Conservation (phyloP, 2,113 vertebrate genomes). For the Sorex araneus region DNA sequence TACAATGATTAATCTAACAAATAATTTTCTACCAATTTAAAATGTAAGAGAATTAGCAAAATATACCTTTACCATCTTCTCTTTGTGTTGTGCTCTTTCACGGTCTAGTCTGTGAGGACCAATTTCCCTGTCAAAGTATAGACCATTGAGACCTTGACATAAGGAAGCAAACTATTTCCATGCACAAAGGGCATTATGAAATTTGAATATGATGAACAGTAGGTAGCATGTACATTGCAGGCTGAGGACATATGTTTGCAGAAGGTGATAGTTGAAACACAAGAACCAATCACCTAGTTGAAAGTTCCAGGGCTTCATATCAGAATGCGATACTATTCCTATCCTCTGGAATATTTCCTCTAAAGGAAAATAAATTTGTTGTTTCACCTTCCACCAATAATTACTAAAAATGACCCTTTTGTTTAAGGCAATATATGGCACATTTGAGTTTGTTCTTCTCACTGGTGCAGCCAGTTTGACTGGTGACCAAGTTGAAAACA, state of each 20-base stretch:
- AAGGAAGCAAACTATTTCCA: not conserved
- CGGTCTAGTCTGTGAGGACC: too few species aligned
- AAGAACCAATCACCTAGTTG: not conserved
- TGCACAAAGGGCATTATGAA: not conserved
- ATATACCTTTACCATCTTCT: constrained; percentile 14
- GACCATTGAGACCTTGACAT: not conserved
- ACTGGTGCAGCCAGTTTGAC: not conserved
- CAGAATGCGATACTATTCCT: not conserved
- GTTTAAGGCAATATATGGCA: not conserved
- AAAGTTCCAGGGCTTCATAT: not conserved
- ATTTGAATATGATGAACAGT: not conserved
- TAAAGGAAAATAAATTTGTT: not conserved
- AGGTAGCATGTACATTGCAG: not conserved
- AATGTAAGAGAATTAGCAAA: not conserved
- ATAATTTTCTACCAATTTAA: not conserved
- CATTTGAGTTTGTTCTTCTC: not conserved
- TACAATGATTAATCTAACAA: constrained; percentile 13
- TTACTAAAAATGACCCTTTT: not conserved
- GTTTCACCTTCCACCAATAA: not conserved
- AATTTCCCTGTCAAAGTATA: not conserved
- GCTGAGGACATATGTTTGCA: not conserved
- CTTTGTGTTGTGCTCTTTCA: not conserved
- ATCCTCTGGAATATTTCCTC: not conserved
- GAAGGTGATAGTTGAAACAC: not conserved
- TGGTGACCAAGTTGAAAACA: not conserved